Evolutionary conservation across 2,888 invertebrate species (phyloP).

Genomic region (Lottia gigantea): DNA sequence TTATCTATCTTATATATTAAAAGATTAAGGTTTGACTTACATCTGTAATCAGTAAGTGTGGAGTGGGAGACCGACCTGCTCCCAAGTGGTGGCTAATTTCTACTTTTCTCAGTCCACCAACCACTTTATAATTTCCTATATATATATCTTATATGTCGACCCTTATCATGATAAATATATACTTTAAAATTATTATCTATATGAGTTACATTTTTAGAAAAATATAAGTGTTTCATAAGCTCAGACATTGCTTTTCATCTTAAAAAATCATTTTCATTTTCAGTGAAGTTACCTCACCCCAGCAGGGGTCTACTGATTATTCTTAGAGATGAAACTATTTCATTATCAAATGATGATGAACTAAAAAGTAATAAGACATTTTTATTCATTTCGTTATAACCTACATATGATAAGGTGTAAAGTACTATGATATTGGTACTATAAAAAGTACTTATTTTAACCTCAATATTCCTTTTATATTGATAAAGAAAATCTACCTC

Average conservation of each 20-base stretch:
- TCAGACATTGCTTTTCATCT: conserved; percentile 3
- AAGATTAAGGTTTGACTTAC: neutral
- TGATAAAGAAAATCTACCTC: no score
- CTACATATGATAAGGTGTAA: neutral
- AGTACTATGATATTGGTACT: no score
- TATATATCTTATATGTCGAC: neutral
- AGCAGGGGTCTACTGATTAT: neutral
- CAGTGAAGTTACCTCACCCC: conserved; percentile 3
- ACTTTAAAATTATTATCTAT: neutral
- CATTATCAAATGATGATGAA: conserved; percentile 8
- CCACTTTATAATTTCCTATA: conserved; percentile 3
- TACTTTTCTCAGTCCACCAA: neutral
- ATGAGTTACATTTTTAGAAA: neutral
- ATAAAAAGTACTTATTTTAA: no score
- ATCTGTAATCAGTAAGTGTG: neutral
- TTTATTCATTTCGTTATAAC: neutral
- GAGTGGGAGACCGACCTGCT: neutral
- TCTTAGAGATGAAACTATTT: conserved; percentile 10
- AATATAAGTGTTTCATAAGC: neutral
- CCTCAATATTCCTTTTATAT: no score
- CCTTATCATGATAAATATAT: neutral
- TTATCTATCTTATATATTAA: conserved; percentile 29
- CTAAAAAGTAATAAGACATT: neutral
- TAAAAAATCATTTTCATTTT: conserved; percentile 4
- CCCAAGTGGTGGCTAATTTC: conserved; percentile 1